Percentiles rank a stretch among this genome's conserved stretches.
Conservation (phyloP, 2,113 vertebrate genomes). For the Scophthalmus maximus region DNA sequence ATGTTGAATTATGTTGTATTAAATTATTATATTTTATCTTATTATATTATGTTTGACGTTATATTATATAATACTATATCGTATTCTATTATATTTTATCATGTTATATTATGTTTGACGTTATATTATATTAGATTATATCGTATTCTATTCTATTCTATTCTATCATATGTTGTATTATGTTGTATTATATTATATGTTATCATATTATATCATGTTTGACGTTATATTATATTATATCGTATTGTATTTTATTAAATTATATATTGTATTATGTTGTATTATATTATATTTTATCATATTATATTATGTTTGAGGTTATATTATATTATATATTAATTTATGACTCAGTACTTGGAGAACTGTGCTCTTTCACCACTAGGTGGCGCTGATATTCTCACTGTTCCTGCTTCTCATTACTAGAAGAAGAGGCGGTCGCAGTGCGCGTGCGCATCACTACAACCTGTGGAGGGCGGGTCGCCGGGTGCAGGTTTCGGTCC, state of each 20-base stretch:
- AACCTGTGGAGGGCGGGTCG: background rate
- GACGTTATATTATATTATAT: background rate
- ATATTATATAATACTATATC: background rate
- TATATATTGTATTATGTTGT: too few species aligned
- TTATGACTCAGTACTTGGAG: background rate
- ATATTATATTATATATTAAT: background rate
- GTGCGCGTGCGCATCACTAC: slow-evolving; percentile 20
- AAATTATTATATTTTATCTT: background rate
- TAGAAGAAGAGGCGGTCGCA: slow-evolving; percentile 5
- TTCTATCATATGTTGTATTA: background rate
- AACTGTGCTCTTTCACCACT: background rate
- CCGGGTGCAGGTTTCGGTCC: background rate
- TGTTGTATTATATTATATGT: background rate
- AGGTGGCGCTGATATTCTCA: background rate
- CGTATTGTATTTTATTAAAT: background rate
- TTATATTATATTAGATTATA: background rate
- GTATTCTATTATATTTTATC: background rate
- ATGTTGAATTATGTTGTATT: background rate
- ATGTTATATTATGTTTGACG: background rate
- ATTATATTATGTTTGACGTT: too few species aligned
- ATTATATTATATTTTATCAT: background rate
- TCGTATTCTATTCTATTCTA: background rate
- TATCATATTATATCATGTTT: background rate
- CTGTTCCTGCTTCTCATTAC: background rate
- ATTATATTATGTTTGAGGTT: background rate